Evolutionary conservation across 2,888 invertebrate genomes (phyloP), one percentile per base, ranked within the genome.

Genomic region (Agriotes lineatus): DNA sequence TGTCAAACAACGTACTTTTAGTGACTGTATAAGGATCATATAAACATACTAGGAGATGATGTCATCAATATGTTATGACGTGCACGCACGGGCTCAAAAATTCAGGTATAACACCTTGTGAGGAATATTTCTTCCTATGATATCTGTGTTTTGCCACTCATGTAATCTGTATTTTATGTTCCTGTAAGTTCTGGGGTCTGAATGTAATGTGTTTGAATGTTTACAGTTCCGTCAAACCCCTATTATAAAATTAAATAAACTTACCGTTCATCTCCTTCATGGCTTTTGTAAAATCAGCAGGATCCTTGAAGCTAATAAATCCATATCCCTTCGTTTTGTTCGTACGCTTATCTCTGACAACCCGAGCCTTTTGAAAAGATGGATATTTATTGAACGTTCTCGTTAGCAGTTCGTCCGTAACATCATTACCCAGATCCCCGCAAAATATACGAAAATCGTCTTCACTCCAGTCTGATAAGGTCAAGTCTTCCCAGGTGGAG

Each of bases 241-340:
- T n/a, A n/a, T n/a, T n/a, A n/a, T n/a, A n/a, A n/a, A n/a, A n/a
- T 12, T 10, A 50, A 50, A 50, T 25, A 25, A 9, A 83, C 88
- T 90, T 82, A 96, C 96, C 99, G 84, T 99, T 99, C 96, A 99
- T 97, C 87, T 99, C 99, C 81, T 98, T 95, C 94, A 99, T 99
- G 6, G 99, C 99, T 78, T 94, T 92, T 61, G 97, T 97, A 81
- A 99, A 99, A 84, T 99, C 99, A 30, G 94, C 93, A 0, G 98
- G 97, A 84, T 99, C 97, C 79, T 95, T 96, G 83, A 99, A 99
- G 80, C 98, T 98, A 73, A 99, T 96, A 84, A 99, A 99, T 0
- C 99, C 99, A 83, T 97, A 99, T 0, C 99, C 99, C 86, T 98
- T 98, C 72, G 97, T 97, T 84, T 99, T 99, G 81, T 98, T 98